Evolutionary conservation across 2,797 vertebrate genomes (phyloP).

Genomic region (Tapirus indicus): DNA sequence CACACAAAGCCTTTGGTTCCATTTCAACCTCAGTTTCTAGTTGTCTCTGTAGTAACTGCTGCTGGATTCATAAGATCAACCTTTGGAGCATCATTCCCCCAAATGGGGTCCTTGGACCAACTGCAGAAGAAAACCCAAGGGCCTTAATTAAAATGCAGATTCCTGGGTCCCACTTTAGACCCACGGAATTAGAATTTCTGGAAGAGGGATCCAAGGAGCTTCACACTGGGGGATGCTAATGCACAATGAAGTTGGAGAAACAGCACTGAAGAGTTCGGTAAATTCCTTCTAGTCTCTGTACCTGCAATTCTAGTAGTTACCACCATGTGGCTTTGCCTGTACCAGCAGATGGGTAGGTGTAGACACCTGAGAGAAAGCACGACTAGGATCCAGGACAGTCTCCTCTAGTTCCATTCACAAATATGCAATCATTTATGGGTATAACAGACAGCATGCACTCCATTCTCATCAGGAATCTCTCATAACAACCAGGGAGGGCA

Average conservation of each 20-base stretch:
- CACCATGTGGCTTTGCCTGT: background rate
- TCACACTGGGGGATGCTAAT: background rate
- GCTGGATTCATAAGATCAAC: background rate
- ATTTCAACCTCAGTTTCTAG: background rate
- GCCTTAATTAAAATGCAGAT: constrained; percentile 3
- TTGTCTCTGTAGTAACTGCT: background rate
- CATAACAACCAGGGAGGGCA: background rate
- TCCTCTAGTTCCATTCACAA: background rate
- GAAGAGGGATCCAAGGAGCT: background rate
- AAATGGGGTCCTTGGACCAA: background rate
- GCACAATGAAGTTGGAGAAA: background rate
- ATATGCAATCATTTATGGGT: background rate
- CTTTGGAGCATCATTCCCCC: background rate
- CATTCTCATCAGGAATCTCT: background rate
- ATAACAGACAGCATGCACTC: background rate
- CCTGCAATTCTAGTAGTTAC: background rate
- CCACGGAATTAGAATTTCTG: background rate
- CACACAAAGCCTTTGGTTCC: background rate
- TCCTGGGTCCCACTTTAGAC: background rate
- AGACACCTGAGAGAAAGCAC: background rate
- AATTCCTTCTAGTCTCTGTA: background rate
- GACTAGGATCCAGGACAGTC: background rate
- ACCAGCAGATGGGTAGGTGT: background rate
- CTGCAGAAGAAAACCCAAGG: background rate
- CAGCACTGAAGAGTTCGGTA: background rate